Percentiles rank a stretch among this genome's conserved stretches.
These are phyloP conservation scores for Crypturellus undulatus DNA, from an alignment of 2,113 vertebrate genomes.

Conservation along the genomic window DNA sequence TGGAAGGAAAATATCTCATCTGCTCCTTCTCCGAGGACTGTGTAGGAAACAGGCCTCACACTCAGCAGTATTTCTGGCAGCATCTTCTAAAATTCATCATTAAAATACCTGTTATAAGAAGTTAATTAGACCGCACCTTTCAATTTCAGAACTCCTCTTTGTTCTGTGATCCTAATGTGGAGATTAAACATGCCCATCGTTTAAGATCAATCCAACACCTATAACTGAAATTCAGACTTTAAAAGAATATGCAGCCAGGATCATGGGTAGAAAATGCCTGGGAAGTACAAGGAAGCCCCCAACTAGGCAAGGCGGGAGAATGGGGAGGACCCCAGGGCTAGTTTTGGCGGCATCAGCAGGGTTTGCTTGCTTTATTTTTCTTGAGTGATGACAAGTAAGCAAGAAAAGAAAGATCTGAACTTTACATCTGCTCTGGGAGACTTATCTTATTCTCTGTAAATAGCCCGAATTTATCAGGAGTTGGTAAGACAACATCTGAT, in stretches of 20 bases:
- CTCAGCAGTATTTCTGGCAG: not conserved
- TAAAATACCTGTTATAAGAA: accelerated
- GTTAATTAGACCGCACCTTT: not conserved
- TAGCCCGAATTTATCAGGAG: slow-evolving; percentile 65
- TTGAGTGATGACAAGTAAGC: slow-evolving; percentile 49
- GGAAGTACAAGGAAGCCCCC: not conserved
- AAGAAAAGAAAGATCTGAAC: slow-evolving; percentile 55
- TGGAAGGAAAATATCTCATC: not conserved
- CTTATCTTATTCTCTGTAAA: slow-evolving; percentile 46
- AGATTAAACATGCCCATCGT: accelerated
- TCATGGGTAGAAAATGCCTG: accelerated
- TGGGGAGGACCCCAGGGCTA: not conserved
- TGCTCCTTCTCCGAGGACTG: not conserved
- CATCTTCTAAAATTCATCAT: not conserved
- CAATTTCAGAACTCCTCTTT: not conserved
- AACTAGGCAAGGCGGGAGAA: not conserved
- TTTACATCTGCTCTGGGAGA: slow-evolving; percentile 60
- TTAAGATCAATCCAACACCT: not conserved
- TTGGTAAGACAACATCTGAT: slow-evolving; percentile 43
- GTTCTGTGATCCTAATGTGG: accelerated
- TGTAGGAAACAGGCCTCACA: not conserved
- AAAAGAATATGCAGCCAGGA: accelerated
- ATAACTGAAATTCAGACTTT: not conserved
- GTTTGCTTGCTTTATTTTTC: slow-evolving; percentile 54
- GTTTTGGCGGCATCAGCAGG: not conserved